phyloP scores from a whole-genome alignment of 1,140 invertebrate genomes.

The Sycophaga agraensis region DNA sequence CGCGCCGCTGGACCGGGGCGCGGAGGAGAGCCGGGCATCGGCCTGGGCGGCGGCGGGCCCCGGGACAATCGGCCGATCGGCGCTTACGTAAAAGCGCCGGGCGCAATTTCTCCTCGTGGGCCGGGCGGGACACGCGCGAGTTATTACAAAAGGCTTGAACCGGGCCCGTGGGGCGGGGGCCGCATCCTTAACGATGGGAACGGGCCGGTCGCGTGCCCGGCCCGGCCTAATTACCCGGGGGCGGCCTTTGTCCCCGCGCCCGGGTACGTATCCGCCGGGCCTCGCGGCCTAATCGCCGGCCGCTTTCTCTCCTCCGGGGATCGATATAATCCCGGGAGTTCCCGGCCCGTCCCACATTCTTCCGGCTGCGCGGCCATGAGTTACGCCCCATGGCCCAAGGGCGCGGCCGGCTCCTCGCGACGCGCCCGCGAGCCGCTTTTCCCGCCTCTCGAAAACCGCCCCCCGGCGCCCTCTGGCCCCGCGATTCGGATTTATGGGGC shows the following conservation, averaged over 20 bases:
- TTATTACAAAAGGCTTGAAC: too few species aligned
- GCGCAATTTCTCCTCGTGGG: too few species aligned
- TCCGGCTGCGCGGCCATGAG: conserved; percentile 32
- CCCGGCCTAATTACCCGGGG: conserved; percentile 45
- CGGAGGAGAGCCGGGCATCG: too few species aligned
- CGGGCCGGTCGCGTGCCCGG: background rate
- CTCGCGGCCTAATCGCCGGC: conserved; percentile 31
- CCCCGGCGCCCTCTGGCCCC: too few species aligned
- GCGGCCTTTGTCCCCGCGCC: conserved; percentile 36
- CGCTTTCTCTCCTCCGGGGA: conserved; percentile 36
- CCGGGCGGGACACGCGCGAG: too few species aligned
- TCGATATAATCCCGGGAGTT: conserved; percentile 46
- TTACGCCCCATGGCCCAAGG: conserved; percentile 34
- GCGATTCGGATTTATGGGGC: too few species aligned
- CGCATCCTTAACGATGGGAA: conserved; percentile 20
- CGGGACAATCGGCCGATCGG: too few species aligned
- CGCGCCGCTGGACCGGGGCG: too few species aligned
- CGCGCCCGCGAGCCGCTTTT: background rate
- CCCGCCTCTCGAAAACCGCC: too few species aligned
- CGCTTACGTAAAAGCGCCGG: too few species aligned
- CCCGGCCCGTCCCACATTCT: conserved; percentile 45
- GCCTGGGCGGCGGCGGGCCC: too few species aligned
- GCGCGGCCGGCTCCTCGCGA: conserved; percentile 32
- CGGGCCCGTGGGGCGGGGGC: too few species aligned
- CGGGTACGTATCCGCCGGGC: conserved; percentile 25